phyloP scores from a whole-genome alignment of 2,888 invertebrate species.

The Hirtodrosophila alboralis region DNA sequence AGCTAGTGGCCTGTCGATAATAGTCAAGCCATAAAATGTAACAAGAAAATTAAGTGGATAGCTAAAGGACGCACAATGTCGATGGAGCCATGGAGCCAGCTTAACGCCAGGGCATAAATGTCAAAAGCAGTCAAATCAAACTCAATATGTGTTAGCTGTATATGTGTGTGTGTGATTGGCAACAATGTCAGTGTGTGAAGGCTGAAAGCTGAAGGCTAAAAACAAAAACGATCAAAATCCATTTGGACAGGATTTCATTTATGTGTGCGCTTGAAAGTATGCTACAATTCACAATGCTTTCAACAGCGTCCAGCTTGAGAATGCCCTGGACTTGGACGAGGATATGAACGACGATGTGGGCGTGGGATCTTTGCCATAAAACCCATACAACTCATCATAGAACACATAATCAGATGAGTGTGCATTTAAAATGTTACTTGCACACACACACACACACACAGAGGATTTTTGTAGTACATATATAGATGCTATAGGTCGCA shows the following conservation, averaged over 20 bases:
- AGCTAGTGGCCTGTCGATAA: conserved; percentile 47
- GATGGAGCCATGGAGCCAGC: conserved; percentile 6
- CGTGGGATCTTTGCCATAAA: conserved; percentile 10
- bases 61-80: conserved; percentile 28
- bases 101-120: conserved; percentile 63
- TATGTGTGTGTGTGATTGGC: conserved; percentile 24
- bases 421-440: conserved; percentile 25
- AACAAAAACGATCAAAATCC: conserved; percentile 35
- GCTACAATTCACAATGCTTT: conserved; percentile 36
- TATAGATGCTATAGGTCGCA: conserved; percentile 7
- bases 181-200: conserved; percentile 25
- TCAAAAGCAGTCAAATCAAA: conserved; percentile 74
- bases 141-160: conserved; percentile 28
- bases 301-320: conserved; percentile 9
- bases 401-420: conserved; percentile 30
- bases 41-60: conserved; percentile 64
- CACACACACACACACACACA: conserved; percentile 10
- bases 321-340: too few species aligned
- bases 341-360: too few species aligned
- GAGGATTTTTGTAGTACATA: conserved; percentile 6
- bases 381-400: conserved; percentile 30
- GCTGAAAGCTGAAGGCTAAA: conserved; percentile 32
- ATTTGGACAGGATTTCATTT: conserved; percentile 31
- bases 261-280: conserved; percentile 46
- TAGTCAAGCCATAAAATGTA: conserved; percentile 69